phyloP scores from a whole-genome alignment of 2,113 vertebrate genomes.

The Bathybates hornii region DNA sequence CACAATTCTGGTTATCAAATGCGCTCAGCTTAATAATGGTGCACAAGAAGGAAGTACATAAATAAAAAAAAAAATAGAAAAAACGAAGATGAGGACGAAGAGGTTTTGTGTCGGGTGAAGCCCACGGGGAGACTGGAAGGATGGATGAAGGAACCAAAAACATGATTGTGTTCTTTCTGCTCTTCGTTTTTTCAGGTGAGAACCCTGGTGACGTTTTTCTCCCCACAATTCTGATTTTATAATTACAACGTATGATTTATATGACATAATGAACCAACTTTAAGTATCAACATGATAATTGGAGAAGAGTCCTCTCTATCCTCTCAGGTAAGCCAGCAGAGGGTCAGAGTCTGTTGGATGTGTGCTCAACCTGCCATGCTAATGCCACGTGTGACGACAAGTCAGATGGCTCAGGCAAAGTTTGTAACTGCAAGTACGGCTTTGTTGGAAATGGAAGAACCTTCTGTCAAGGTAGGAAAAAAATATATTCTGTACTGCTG shows the following conservation, averaged over 20 bases:
- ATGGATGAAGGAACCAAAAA: constrained; percentile 19
- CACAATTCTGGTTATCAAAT: constrained; percentile 39
- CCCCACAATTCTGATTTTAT: accelerated
- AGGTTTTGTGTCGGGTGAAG: background rate
- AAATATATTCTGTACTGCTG: background rate
- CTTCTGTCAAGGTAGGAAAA: constrained; percentile 78
- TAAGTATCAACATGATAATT: background rate
- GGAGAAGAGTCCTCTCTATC: background rate
- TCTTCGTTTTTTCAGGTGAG: constrained; percentile 28
- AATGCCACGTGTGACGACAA: constrained; percentile 82
- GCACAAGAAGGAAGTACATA: constrained; percentile 5
- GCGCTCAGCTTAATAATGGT: background rate
- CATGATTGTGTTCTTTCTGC: constrained; percentile 13
- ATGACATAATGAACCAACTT: background rate
- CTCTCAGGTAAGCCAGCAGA: background rate
- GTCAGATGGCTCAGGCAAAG: constrained; percentile 72
- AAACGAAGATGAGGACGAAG: background rate
- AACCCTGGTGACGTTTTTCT: background rate
- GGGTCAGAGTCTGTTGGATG: constrained; percentile 48
- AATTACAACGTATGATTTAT: background rate
- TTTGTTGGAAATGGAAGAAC: constrained; percentile 89
- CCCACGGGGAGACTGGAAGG: background rate
- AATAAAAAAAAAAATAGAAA: background rate
- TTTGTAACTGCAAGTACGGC: constrained; percentile 91
- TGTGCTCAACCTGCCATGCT: constrained; percentile 83